Percentiles rank a stretch among this genome's conserved stretches.
Evolutionary conservation across 35 echinoderm and acorn worm species (phyloP).

Genomic region (Diadema setosum): DNA sequence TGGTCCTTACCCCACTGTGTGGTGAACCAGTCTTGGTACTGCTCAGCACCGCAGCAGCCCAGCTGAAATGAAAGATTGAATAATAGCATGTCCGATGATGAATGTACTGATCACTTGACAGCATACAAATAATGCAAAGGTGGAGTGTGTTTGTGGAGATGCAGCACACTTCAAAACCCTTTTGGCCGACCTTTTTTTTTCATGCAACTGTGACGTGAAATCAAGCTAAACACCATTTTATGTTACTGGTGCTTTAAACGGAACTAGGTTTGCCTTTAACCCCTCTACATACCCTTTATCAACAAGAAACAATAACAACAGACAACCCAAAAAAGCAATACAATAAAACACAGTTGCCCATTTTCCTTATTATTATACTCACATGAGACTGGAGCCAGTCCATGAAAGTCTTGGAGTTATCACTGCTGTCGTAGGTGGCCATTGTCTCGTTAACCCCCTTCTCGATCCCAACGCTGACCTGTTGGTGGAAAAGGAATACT

Average conservation of each 20-base stretch:
- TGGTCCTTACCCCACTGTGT: neutral
- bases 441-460: neutral
- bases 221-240: too few relatives aligned
- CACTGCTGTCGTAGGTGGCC: neutral
- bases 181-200: too few relatives aligned
- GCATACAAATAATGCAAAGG: too few relatives aligned
- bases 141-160: neutral
- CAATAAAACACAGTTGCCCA: too few relatives aligned
- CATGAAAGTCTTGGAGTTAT: neutral
- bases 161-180: neutral
- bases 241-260: too few relatives aligned
- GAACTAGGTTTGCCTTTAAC: too few relatives aligned
- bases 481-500: neutral
- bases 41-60: neutral
- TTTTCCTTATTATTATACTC: too few relatives aligned
- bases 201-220: too few relatives aligned
- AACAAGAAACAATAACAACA: too few relatives aligned
- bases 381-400: neutral
- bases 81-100: neutral
- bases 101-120: neutral
- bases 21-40: neutral
- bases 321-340: too few relatives aligned
- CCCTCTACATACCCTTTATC: too few relatives aligned
- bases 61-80: neutral
- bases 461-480: slow-evolving; percentile 3